Evolutionary conservation across 2,888 invertebrate genomes (phyloP).

Genomic region (Zygothrica quintamaculata): DNA sequence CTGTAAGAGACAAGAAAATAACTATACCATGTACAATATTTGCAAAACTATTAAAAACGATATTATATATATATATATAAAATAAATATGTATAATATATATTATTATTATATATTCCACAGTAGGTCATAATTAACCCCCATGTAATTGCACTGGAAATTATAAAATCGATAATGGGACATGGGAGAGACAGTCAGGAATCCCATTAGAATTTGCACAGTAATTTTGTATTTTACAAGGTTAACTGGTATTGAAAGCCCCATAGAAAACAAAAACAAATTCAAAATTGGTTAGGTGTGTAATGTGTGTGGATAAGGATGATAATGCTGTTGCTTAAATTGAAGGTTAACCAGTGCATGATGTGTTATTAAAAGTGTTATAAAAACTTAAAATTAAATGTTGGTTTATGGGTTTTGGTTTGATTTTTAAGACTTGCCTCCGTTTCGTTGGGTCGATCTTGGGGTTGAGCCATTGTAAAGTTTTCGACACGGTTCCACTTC

Average conservation of each 20-base stretch:
- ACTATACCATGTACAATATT: conserved; percentile 4
- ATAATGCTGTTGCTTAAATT: conserved; percentile 12
- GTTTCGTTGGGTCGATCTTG: conserved; percentile 67
- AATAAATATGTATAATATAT: too few species aligned
- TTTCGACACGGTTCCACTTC: conserved; percentile 57
- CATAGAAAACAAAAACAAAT: conserved; percentile 6
- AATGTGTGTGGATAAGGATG: conserved; percentile 12
- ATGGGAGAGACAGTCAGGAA: conserved; percentile 46
- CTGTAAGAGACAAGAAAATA: conserved; percentile 39
- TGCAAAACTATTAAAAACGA: conserved; percentile 3
- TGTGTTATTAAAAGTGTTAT: not conserved
- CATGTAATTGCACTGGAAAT: conserved; percentile 41
- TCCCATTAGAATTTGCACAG: conserved; percentile 36
- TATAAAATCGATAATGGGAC: conserved; percentile 67
- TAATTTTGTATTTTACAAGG: conserved; percentile 34
- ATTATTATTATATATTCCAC: not conserved
- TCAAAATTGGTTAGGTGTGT: conserved; percentile 9
- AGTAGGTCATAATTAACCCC: not conserved
- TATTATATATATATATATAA: too few species aligned
- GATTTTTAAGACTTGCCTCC: conserved; percentile 66
- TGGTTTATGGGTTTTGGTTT: conserved; percentile 4
- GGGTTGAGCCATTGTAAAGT: conserved; percentile 71
- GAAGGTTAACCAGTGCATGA: conserved; percentile 35
- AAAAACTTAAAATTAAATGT: not conserved
- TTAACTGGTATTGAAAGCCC: conserved; percentile 24